These are phyloP conservation scores for Trididemnum clinides DNA, from an alignment of 23 tunicate species.

Conservation along the genomic window DNA sequence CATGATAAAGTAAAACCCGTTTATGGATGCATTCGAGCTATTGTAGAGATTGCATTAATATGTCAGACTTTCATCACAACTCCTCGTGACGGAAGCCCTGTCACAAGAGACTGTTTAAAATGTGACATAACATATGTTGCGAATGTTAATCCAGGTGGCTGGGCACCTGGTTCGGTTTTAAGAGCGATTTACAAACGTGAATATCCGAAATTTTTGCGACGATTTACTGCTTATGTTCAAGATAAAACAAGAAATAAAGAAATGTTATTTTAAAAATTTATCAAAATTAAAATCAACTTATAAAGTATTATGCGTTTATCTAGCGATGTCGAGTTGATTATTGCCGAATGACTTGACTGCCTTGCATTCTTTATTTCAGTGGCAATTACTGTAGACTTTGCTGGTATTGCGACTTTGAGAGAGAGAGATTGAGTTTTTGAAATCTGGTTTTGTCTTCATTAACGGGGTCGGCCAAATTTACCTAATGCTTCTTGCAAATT, in stretches of 20 bases:
- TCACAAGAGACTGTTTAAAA: slow-evolving; percentile 60
- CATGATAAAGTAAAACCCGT: slow-evolving; percentile 34
- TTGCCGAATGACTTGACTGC: too few species aligned
- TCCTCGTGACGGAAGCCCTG: slow-evolving; percentile 50
- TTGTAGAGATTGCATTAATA: slow-evolving; percentile 67
- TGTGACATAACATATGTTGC: slow-evolving; percentile 85
- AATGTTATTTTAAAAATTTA: slow-evolving; percentile 41
- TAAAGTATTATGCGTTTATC: too few species aligned
- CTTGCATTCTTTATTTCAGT: too few species aligned
- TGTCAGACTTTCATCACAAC: slow-evolving; percentile 73
- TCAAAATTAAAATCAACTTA: too few species aligned
- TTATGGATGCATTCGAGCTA: slow-evolving; percentile 60
- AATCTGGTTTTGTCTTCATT: too few species aligned
- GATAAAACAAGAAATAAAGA: slow-evolving; percentile 67
- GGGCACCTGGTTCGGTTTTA: slow-evolving; percentile 82
- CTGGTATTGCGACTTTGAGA: too few species aligned
- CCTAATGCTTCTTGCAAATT: too few species aligned
- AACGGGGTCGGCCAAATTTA: too few species aligned
- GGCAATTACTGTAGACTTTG: too few species aligned
- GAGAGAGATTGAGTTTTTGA: too few species aligned
- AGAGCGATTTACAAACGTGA: slow-evolving; percentile 75
- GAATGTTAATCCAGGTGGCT: slow-evolving; percentile 89
- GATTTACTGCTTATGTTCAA: slow-evolving; percentile 74
- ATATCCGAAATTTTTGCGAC: slow-evolving; percentile 78
- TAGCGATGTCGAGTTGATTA: too few species aligned